Conservation (phyloP, 2,888 invertebrate species). For the Cryptus armator region DNA sequence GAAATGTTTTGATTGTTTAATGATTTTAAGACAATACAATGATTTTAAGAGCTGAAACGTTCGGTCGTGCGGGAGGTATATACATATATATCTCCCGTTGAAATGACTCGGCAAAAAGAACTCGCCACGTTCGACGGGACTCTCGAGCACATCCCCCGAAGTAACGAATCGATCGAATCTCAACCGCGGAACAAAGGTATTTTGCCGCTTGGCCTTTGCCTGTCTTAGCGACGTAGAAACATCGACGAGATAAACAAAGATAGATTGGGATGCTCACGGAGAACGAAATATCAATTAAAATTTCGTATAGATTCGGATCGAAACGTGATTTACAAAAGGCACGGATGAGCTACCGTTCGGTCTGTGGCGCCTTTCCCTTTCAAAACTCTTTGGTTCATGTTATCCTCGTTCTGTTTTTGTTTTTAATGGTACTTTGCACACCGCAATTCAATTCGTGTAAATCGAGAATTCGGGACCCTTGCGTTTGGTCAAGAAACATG, state of each 20-base stretch:
- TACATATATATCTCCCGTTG: slow-evolving; percentile 15
- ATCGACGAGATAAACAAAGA: slow-evolving; percentile 70
- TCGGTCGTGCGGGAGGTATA: slow-evolving; percentile 67
- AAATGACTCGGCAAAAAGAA: slow-evolving; percentile 79
- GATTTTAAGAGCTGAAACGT: slow-evolving; percentile 9
- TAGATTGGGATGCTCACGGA: slow-evolving; percentile 72
- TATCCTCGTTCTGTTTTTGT: not conserved
- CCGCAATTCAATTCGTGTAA: not conserved
- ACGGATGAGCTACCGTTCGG: slow-evolving; percentile 50
- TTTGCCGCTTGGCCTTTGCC: slow-evolving; percentile 45
- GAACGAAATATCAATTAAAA: slow-evolving; percentile 81
- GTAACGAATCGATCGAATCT: slow-evolving; percentile 78
- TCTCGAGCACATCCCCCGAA: slow-evolving; percentile 57
- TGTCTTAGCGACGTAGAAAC: not conserved
- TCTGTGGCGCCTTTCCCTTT: slow-evolving; percentile 27
- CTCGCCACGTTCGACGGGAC: slow-evolving; percentile 59
- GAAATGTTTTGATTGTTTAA: slow-evolving; percentile 19
- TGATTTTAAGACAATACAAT: slow-evolving; percentile 5
- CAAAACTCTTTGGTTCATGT: not conserved
- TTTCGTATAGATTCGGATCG: slow-evolving; percentile 56
- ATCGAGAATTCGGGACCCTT: not conserved
- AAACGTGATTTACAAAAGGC: slow-evolving; percentile 17
- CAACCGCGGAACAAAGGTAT: slow-evolving; percentile 75
- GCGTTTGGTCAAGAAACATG: not conserved
- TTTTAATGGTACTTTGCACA: not conserved